phyloP scores from a whole-genome alignment of 1,140 invertebrate species.

The Ericerus pela region DNA sequence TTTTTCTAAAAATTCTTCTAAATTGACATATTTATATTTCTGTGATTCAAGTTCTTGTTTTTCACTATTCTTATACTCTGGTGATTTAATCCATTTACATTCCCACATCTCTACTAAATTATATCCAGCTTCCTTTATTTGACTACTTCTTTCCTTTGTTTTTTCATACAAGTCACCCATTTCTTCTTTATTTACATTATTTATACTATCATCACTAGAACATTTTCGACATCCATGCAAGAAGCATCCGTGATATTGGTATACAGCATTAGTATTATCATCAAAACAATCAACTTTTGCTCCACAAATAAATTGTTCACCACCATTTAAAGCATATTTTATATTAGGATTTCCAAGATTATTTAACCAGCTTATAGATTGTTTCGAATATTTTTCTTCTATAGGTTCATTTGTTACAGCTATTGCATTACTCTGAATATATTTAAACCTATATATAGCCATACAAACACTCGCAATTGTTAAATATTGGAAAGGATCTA shows the following conservation, averaged over 20 bases:
- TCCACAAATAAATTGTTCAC: slow-evolving; percentile 8
- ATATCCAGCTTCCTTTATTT: too few species aligned
- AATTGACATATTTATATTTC: too few species aligned
- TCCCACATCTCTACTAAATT: too few species aligned
- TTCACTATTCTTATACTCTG: too few species aligned
- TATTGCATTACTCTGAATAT: background rate
- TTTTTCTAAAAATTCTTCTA: background rate
- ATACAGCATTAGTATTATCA: slow-evolving; percentile 5
- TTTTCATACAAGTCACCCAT: too few species aligned
- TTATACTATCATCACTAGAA: slow-evolving; percentile 4
- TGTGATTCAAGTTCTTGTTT: too few species aligned
- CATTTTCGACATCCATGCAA: slow-evolving; percentile 10
- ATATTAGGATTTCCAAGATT: slow-evolving; percentile 2
- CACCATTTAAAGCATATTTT: slow-evolving; percentile 8
- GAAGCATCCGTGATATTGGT: slow-evolving; percentile 9
- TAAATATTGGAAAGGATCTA: slow-evolving; percentile 9
- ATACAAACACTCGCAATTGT: slow-evolving; percentile 9
- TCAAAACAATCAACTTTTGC: slow-evolving; percentile 12
- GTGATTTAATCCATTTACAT: too few species aligned
- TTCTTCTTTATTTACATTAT: slow-evolving; percentile 9
- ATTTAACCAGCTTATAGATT: slow-evolving; percentile 6
- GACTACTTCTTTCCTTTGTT: too few species aligned
- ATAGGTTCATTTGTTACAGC: slow-evolving; percentile 1
- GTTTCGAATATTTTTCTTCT: slow-evolving; percentile 8
- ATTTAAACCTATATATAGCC: slow-evolving; percentile 3